phyloP scores from a whole-genome alignment of 1,140 invertebrate species.

The Aphidius gifuensis region DNA sequence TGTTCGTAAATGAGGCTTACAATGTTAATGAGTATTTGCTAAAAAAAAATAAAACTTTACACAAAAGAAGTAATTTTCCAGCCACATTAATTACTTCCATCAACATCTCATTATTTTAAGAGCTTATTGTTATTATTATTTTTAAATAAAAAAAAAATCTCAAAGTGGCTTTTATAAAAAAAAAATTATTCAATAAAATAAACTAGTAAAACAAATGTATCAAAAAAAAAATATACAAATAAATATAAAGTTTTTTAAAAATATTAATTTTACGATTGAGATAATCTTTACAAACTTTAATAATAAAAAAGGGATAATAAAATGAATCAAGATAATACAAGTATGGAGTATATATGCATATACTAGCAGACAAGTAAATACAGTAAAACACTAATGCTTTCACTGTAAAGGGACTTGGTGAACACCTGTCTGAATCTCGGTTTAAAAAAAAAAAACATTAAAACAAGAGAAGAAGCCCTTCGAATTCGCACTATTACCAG shows the following conservation, averaged over 20 bases:
- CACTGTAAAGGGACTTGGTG: neutral
- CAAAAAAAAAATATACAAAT: neutral
- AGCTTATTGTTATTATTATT: neutral
- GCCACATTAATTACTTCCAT: neutral
- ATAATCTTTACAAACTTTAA: neutral
- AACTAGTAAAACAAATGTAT: neutral
- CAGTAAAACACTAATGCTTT: neutral
- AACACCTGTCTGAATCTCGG: slow-evolving; percentile 42
- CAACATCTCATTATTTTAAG: no score
- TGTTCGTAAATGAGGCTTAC: slow-evolving; percentile 7
- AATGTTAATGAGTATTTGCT: slow-evolving; percentile 9
- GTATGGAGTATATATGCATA: no score
- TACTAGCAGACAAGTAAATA: no score
- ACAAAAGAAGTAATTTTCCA: neutral
- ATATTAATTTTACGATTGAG: neutral
- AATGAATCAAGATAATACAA: no score
- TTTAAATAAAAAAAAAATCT: neutral
- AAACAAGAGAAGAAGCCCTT: slow-evolving; percentile 28
- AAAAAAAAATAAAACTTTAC: neutral
- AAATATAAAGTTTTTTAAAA: neutral
- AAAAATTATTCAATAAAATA: neutral
- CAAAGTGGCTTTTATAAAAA: no score
- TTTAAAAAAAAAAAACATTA: slow-evolving; percentile 29
- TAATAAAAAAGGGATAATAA: neutral
- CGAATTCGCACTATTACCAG: slow-evolving; percentile 27